Percentiles rank a stretch among this genome's conserved stretches.
phyloP scores from a whole-genome alignment of 2,888 invertebrate species.

The Thereva nobilitata region DNA sequence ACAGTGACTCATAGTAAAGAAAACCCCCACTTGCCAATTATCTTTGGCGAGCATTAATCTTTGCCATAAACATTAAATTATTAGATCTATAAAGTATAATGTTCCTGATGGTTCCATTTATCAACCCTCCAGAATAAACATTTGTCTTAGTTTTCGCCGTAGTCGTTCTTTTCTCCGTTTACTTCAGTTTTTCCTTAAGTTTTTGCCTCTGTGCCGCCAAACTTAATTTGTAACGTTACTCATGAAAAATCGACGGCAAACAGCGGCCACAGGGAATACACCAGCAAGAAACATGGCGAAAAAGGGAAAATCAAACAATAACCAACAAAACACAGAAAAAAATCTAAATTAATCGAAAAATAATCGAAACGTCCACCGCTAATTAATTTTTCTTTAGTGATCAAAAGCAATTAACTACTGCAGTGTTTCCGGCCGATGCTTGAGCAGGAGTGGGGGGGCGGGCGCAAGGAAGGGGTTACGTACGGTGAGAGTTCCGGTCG shows the following conservation, averaged over 20 bases:
- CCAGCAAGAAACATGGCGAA: not conserved
- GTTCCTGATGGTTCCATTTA: constrained; percentile 47
- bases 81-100: constrained; percentile 47
- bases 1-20: constrained; percentile 19
- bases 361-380: constrained; percentile 18
- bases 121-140: constrained; percentile 41
- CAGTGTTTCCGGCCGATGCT: constrained; percentile 14
- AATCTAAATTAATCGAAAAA: constrained; percentile 26
- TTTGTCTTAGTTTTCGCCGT: constrained; percentile 22
- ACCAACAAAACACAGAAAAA: constrained; percentile 8
- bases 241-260: constrained; percentile 26
- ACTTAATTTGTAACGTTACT: constrained; percentile 35
- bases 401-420: constrained; percentile 21
- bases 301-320: not conserved
- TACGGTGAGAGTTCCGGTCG: not conserved
- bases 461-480: not conserved
- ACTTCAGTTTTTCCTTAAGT: constrained; percentile 14
- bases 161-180: constrained; percentile 13
- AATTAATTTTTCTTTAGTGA: constrained; percentile 27
- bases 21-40: constrained; percentile 42
- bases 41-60: constrained; percentile 45
- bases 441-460: not conserved
- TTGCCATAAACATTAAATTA: constrained; percentile 48
- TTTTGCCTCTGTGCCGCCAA: constrained; percentile 23
- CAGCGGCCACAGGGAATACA: not conserved